Percentiles rank a stretch among this genome's conserved stretches.
phyloP scores from a whole-genome alignment of 2,113 vertebrate species.

The Xenopus borealis region DNA sequence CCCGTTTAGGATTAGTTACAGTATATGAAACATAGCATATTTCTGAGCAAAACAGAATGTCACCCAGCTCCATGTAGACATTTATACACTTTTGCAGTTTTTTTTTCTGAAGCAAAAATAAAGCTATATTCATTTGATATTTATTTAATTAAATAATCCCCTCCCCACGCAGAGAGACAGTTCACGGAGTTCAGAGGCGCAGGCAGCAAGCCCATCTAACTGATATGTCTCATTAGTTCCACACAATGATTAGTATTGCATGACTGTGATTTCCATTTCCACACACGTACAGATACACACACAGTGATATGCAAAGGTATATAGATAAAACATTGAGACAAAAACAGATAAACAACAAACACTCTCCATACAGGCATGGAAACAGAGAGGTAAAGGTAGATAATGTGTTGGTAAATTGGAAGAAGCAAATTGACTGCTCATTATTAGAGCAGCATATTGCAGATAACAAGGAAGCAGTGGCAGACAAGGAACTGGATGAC shows the following conservation, averaged over 20 bases:
- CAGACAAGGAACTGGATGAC: neutral
- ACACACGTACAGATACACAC: neutral
- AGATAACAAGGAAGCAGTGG: neutral
- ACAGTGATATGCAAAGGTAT: neutral
- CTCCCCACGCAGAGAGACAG: slow-evolving; percentile 35
- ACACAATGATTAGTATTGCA: slow-evolving; percentile 33
- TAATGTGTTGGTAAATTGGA: slow-evolving; percentile 6
- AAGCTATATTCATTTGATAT: slow-evolving; percentile 36
- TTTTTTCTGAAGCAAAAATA: neutral
- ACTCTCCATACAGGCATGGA: slow-evolving; percentile 5
- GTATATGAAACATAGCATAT: too few species aligned
- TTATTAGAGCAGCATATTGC: slow-evolving; percentile 1
- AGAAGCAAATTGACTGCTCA: slow-evolving; percentile 10
- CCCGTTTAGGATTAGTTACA: too few species aligned
- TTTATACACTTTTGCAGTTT: slow-evolving; percentile 18
- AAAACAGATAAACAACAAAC: slow-evolving; percentile 27
- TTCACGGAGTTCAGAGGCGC: slow-evolving; percentile 34
- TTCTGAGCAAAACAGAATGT: too few species aligned
- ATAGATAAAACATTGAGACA: slow-evolving; percentile 31
- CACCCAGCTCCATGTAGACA: neutral
- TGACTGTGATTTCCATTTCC: slow-evolving; percentile 33
- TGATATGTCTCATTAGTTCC: slow-evolving; percentile 41
- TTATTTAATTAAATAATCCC: slow-evolving; percentile 43
- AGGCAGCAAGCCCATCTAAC: slow-evolving; percentile 37
- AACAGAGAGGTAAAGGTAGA: neutral